Conservation (phyloP, 1,140 invertebrate genomes). For the Calliopsis andreniformis region DNA sequence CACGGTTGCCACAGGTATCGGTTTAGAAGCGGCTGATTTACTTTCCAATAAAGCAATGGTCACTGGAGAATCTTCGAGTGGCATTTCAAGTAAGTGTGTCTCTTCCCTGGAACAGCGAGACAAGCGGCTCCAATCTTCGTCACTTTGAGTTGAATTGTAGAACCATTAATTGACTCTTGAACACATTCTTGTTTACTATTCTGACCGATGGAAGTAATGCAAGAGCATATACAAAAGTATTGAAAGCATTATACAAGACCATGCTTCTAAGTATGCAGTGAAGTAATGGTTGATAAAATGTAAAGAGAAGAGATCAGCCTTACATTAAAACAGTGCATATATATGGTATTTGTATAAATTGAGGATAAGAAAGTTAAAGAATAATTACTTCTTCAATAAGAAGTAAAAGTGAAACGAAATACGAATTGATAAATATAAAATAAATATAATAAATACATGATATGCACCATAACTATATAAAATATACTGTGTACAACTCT, state of each 20-base stretch:
- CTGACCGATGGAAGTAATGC: constrained; percentile 32
- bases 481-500: background rate
- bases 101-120: constrained; percentile 74
- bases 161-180: constrained; percentile 34
- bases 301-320: background rate
- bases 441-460: background rate
- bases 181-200: constrained; percentile 26
- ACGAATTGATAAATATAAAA: constrained; percentile 5
- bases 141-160: constrained; percentile 34
- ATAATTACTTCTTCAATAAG: too few relatives aligned
- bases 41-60: constrained; percentile 45
- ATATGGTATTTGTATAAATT: background rate
- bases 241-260: constrained; percentile 30
- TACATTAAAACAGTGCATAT: background rate
- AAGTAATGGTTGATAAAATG: constrained; percentile 14
- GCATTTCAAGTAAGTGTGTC: constrained; percentile 72
- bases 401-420: too few relatives aligned
- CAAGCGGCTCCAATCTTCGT: constrained; percentile 47
- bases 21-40: constrained; percentile 52
- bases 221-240: constrained; percentile 30
- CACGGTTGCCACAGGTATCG: constrained; percentile 72
- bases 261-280: constrained; percentile 24
- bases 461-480: background rate
- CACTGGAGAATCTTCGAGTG: constrained; percentile 42
- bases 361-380: background rate